phyloP scores from a whole-genome alignment of 1,140 invertebrate species.

The Vanessa atalanta region DNA sequence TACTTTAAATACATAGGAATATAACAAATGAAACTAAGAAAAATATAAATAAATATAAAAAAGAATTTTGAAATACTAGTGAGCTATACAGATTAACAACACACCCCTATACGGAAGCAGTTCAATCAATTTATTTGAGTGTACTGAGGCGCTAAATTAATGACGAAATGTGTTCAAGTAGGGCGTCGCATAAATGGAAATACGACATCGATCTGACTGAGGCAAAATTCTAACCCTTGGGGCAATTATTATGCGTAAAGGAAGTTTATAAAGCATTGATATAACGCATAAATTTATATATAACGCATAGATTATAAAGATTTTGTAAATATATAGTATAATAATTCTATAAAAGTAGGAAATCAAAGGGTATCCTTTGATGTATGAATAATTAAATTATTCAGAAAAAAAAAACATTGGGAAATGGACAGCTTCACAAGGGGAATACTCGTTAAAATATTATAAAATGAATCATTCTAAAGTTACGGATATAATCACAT shows the following conservation, averaged over 20 bases:
- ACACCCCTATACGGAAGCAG: not conserved
- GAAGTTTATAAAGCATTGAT: slow-evolving; percentile 15
- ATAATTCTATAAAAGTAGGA: too few relatives aligned
- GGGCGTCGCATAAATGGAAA: slow-evolving; percentile 25
- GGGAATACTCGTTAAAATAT: too few relatives aligned
- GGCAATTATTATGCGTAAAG: slow-evolving; percentile 4
- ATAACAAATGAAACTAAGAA: too few relatives aligned
- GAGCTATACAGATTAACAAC: not conserved
- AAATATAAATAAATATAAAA: too few relatives aligned
- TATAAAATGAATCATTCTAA: too few relatives aligned
- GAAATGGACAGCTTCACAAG: not conserved
- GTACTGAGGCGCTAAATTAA: slow-evolving; percentile 32
- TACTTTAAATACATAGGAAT: too few relatives aligned
- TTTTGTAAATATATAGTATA: not conserved
- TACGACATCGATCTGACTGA: slow-evolving; percentile 29
- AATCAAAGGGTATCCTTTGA: too few relatives aligned
- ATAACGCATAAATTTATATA: slow-evolving; percentile 2
- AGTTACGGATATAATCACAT: too few relatives aligned
- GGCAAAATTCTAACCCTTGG: slow-evolving; percentile 12
- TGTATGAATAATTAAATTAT: too few relatives aligned
- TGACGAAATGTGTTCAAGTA: slow-evolving; percentile 21
- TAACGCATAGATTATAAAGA: not conserved
- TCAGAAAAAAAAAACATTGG: not conserved
- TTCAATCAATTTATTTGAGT: slow-evolving; percentile 21
- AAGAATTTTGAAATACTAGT: not conserved